phyloP scores from a whole-genome alignment of 2,113 vertebrate species.

The Microtus pennsylvanicus region DNA sequence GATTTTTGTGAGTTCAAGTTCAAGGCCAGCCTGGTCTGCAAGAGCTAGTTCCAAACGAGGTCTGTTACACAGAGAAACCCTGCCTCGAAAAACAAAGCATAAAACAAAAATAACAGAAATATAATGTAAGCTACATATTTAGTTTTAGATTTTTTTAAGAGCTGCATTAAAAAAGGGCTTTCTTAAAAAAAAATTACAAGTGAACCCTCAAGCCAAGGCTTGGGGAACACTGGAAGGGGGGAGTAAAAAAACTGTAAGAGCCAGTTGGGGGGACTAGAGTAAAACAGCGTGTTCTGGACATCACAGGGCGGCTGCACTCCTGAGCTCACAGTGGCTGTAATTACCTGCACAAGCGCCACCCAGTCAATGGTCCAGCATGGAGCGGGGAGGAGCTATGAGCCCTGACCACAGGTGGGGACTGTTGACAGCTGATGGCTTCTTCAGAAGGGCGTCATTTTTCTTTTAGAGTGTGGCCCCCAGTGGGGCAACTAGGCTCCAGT shows the following conservation, averaged over 20 bases:
- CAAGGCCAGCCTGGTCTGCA: no score
- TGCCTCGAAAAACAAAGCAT: no score
- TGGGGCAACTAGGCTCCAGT: background rate
- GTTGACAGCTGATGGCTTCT: background rate
- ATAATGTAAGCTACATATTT: background rate
- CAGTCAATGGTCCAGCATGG: background rate
- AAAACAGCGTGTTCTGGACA: background rate
- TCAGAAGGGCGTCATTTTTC: background rate
- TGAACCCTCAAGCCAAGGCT: background rate
- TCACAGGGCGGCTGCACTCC: background rate
- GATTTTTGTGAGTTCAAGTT: no score
- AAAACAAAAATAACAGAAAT: background rate
- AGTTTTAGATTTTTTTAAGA: background rate
- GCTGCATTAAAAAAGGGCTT: background rate
- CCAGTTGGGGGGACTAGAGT: background rate
- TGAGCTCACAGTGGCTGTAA: background rate
- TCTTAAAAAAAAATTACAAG: background rate
- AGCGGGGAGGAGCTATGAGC: background rate
- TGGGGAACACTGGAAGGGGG: background rate
- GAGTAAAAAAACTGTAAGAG: background rate
- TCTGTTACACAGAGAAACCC: no score
- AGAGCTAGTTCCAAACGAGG: no score
- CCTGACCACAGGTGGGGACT: background rate
- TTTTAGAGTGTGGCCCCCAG: background rate
- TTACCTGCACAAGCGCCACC: background rate